These are phyloP conservation scores for Pyrochroa serraticornis DNA, from an alignment of 2,888 invertebrate genomes.

Conservation along the genomic window DNA sequence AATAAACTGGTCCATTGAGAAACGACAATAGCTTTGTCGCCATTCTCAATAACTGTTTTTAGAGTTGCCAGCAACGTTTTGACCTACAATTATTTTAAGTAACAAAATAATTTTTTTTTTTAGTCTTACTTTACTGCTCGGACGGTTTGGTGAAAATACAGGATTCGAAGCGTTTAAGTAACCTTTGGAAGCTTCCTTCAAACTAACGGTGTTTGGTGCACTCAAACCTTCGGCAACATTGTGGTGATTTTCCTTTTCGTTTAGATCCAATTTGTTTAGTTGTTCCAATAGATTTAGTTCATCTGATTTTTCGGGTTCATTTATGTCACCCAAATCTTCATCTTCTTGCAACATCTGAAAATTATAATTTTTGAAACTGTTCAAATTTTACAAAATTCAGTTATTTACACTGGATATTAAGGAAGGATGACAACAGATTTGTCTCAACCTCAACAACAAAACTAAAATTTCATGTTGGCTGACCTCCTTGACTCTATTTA, in stretches of 20 bases:
- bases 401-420: constrained; percentile 70
- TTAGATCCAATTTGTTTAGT: constrained; percentile 67
- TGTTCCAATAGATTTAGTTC: constrained; percentile 69
- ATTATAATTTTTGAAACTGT: not conserved
- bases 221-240: constrained; percentile 27
- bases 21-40: constrained; percentile 82
- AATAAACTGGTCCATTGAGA: constrained; percentile 93
- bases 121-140: constrained; percentile 68
- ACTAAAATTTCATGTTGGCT: constrained; percentile 74
- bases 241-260: constrained; percentile 49
- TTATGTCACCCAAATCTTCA: constrained; percentile 43
- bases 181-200: constrained; percentile 65
- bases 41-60: constrained; percentile 58
- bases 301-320: constrained; percentile 54
- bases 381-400: not conserved
- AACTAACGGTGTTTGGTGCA: constrained; percentile 56
- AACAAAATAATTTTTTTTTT: too few species aligned
- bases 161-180: constrained; percentile 73
- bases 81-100: not conserved
- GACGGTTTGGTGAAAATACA: constrained; percentile 65
- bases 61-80: constrained; percentile 35
- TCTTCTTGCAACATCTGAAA: constrained; percentile 62
- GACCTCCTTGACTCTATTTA: constrained; percentile 65
- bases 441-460: constrained; percentile 81
- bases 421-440: constrained; percentile 88